phyloP scores from a whole-genome alignment of 1,140 invertebrate genomes.

The Drosophila takahashii region DNA sequence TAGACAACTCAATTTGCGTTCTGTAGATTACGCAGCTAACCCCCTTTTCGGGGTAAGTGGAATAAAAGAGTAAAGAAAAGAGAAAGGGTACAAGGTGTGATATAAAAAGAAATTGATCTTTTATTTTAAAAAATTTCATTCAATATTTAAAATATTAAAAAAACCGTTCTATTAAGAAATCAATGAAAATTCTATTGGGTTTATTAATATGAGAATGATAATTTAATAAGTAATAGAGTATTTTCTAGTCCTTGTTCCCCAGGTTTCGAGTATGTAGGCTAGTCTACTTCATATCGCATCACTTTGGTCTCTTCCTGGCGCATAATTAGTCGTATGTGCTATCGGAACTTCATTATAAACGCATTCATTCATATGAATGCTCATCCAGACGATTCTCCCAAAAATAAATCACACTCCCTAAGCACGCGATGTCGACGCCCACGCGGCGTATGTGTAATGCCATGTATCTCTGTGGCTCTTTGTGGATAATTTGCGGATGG shows the following conservation, averaged over 20 bases:
- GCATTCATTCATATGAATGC: conserved; percentile 43
- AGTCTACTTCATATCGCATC: not conserved
- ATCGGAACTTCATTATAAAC: conserved; percentile 53
- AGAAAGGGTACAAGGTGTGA: no score
- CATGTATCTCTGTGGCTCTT: conserved; percentile 4
- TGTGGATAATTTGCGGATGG: not conserved
- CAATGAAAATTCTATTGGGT: no score
- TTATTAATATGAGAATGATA: no score
- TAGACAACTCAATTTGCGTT: conserved; percentile 56
- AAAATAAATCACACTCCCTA: conserved; percentile 65
- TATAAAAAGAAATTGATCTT: not conserved
- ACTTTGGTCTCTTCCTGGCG: not conserved
- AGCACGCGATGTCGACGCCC: conserved; percentile 66
- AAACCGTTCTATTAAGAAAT: no score
- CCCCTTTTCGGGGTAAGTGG: not conserved
- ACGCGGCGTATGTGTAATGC: conserved; percentile 56
- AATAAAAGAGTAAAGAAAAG: not conserved
- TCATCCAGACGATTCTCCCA: conserved; percentile 35
- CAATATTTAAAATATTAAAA: no score
- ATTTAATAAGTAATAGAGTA: conserved; percentile 1
- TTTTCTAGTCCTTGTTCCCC: not conserved
- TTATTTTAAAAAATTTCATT: not conserved
- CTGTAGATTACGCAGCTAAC: conserved; percentile 29
- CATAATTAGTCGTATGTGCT: conserved; percentile 21
- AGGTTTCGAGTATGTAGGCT: not conserved